Conservation (phyloP, 1,140 invertebrate species). For the Sipha flava region DNA sequence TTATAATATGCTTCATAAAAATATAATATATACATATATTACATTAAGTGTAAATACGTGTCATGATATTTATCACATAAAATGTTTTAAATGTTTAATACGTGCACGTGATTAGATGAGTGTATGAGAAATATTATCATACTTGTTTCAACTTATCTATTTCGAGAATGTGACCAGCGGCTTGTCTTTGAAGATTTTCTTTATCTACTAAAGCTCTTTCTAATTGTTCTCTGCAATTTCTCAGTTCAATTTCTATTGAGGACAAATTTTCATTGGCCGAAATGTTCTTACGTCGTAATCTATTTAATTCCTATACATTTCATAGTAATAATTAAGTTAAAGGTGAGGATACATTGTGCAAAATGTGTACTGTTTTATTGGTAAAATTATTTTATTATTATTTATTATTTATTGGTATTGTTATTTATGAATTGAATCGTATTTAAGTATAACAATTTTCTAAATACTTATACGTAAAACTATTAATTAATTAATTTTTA, state of each 20-base stretch:
- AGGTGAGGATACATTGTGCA: too few species aligned
- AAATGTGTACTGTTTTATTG: too few species aligned
- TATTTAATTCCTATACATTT: constrained; percentile 45
- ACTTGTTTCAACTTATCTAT: constrained; percentile 56
- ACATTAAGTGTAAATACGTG: too few species aligned
- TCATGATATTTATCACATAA: too few species aligned
- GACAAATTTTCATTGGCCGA: constrained; percentile 55
- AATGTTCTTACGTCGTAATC: constrained; percentile 47
- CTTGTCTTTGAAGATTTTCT: constrained; percentile 60
- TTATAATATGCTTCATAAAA: background rate
- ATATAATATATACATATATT: background rate
- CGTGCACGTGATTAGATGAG: background rate
- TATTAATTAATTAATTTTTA: too few species aligned
- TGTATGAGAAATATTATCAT: constrained; percentile 2
- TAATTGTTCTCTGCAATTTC: constrained; percentile 55
- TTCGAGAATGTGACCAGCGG: constrained; percentile 54
- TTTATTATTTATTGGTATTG: too few species aligned
- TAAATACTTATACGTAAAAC: too few species aligned
- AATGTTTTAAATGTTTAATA: background rate
- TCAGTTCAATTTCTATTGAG: constrained; percentile 55
- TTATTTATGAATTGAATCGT: too few species aligned
- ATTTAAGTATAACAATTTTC: too few species aligned
- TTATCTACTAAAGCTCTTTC: constrained; percentile 56
- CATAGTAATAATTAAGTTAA: background rate
- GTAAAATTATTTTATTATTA: too few species aligned